Evolutionary conservation across 2,888 invertebrate genomes (phyloP), one percentile per base, ranked within the genome.

Genomic region (Hedychridium roseum): DNA sequence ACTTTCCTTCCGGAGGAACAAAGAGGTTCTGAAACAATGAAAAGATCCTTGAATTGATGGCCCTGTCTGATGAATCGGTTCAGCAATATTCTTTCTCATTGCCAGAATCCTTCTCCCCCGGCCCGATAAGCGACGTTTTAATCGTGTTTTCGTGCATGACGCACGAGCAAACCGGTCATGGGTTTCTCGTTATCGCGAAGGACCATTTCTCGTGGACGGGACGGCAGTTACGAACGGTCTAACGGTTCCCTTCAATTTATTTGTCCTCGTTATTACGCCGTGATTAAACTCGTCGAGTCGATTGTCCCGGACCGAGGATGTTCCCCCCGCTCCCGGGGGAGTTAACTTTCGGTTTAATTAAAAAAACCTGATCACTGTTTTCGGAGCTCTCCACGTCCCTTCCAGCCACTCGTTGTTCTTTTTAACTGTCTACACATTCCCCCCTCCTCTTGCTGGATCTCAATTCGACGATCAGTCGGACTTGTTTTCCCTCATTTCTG

Each of bases 331-430:
- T 32, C 43, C n/a, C 21, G 34, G 52, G 50, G 54, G 48, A 37
- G 52, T 58, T 47, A 57, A 57, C 60, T 60, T 64, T 64, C 55
- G 61, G 60, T 68, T 68, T 68, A 64, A 68, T 68, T 68, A 66
- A 68, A 68, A 61, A 64, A 64, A 55, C 55, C 52, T 57, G 62
- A 62, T 63, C 63, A 45, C 57, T 46, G 55, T 57, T 62, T 57
- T 51, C 57, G 58, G 55, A 50, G 46, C 44, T 50, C 57, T 39
- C 45, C 38, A 43, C 28, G 28, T n/a, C n/a, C 30, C 17, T 28
- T 38, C n/a, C n/a, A n/a, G n/a, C n/a, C n/a, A n/a, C n/a, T n/a
- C n/a, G n/a, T n/a, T n/a, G n/a, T n/a, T n/a, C n/a, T n/a, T n/a
- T n/a, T n/a, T n/a, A n/a, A n/a, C n/a, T n/a, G n/a, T n/a, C n/a